Evolutionary conservation across 2,113 vertebrate species (phyloP).

Genomic region (Turdus rufiventris): DNA sequence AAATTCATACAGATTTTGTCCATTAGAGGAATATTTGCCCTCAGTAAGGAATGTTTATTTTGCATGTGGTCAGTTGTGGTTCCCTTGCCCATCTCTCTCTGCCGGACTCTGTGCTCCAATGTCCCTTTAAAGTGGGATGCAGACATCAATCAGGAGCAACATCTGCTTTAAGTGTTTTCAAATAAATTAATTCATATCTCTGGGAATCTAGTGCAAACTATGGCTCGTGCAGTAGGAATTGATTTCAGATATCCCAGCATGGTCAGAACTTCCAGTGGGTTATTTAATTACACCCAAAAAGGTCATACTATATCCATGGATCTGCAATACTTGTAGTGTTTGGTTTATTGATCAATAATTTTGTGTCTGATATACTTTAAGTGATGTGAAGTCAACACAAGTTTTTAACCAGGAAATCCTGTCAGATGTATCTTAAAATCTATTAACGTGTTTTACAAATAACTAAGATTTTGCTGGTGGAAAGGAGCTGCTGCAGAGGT

Average conservation of each 20-base stretch:
- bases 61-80: neutral
- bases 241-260: neutral
- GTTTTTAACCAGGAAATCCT: neutral
- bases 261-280: neutral
- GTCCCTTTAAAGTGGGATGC: neutral
- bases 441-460: neutral
- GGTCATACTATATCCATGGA: neutral
- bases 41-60: neutral
- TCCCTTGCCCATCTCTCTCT: neutral
- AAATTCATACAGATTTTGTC: neutral
- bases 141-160: neutral
- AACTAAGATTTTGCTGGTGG: neutral
- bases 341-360: slow-evolving; percentile 19
- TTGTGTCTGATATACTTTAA: neutral
- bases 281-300: slow-evolving; percentile 28
- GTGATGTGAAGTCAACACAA: neutral
- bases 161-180: neutral
- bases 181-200: neutral
- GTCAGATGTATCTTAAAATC: neutral
- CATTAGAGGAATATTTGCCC: neutral
- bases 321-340: neutral
- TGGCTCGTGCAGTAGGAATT: neutral
- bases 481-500: slow-evolving; percentile 4
- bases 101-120: neutral
- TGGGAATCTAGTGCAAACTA: neutral